Base-by-base conservation (phyloP, 2,797 vertebrate species). In the Carapus acus region DNA sequence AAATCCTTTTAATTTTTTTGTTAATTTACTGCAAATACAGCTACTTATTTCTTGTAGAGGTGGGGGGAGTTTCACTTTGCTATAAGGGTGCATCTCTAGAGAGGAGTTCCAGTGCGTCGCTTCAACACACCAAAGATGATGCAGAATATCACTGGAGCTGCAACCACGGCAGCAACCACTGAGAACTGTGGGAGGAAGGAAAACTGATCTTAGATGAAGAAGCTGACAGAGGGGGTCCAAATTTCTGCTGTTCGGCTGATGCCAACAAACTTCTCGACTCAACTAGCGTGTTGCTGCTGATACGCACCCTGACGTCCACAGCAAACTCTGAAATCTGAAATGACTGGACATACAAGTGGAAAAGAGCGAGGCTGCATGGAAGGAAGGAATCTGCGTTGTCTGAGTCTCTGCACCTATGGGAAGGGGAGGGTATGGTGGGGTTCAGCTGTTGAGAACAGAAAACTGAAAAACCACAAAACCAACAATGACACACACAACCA, bases 331-430 rank as follows among this genome's bases (percentile, higher is more conserved):
- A 90, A 42, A 12, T 76, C 54, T 83, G 83, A 51, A 88, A 76
- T 2, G 77, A 75, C 1, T 76, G 79, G 14, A 90, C 21, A 20
- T 86, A 74, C 3, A 85, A 50, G 1, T 53, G 79, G 56, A 87
- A 60, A n/a, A 92, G 82, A 8, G 88, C 88, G 20, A 92, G 75
- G 52, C 85, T 88, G 77, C 90, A 92, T 6, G 90, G 90, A 19
- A 91, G 23, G 56, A 85, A 89, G n/a, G 89, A 86, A 20, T 92
- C 84, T 5, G 74, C 48, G 27, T 73, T 54, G 15, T 77, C 82
- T 0, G 86, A 84, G 52, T 91, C 88, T 74, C 83, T 81, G 76
- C 90, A 92, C 57, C 90, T 92, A 51, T 43, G 23, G 36, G 18
- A 55, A 39, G 41, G 55, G 46, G 53, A 37, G 2, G 44, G 8